Base-by-base conservation (phyloP, 1,140 invertebrate species). In the Sitophilus oryzae region DNA sequence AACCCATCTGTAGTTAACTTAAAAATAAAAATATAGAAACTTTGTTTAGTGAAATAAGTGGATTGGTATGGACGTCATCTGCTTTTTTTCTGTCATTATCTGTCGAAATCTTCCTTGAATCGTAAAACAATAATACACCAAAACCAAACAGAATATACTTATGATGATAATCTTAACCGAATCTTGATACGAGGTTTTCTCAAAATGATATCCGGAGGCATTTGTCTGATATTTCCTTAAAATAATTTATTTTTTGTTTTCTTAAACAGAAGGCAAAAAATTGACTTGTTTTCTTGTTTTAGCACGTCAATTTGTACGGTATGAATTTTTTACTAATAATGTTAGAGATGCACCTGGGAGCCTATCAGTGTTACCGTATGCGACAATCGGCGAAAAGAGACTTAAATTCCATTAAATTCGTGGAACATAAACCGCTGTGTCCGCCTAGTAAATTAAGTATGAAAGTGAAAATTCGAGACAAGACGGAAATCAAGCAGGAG, bases 301-400 rank as follows among this genome's bases (percentile, higher is more conserved):
- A 89, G 86, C 76, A 86, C 69, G 72, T 91, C 25, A 79, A 88
- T 69, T 70, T 89, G 18, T 73, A 74, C 36, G 76, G 76, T 11
- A 65, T 91, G 37, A 91, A 91, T 70, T 75, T 92, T n/a, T 69
- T 82, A 40, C 63, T 93, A 15, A 66, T 84, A 38, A 77, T 88
- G 59, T 72, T 91, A 68, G 89, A 93, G 68, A 66, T 76, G 43
- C 77, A 77, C 36, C 65, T 90, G 25, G 86, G 85, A 43, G 90
- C 91, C 3, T 94, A 90, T 75, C 84, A 85, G 35, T 86, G 90
- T 38, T 88, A 93, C 71, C 79, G 89, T 64, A 80, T 88, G 23
- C 81, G 79, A 50, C 81, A 84, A 61, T 79, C 89, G n/a, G 79
- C 84, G 4, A 74, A 78, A 36, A 82, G 82, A 62, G 89, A 93